Evolutionary conservation across 23 tunicate species (phyloP).

Genomic region (Ciona savignyi): DNA sequence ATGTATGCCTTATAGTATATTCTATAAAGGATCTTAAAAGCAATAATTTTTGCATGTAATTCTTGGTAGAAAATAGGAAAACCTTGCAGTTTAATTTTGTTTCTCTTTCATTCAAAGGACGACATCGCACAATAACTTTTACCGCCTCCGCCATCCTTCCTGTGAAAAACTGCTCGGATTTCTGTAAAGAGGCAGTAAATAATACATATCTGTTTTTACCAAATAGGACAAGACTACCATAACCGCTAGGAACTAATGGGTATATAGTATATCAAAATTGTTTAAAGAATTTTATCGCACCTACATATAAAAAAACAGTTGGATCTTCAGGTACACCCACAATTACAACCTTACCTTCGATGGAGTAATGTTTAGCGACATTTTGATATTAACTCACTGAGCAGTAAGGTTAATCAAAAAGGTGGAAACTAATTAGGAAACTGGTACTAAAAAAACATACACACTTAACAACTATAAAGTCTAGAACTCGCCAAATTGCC

Average conservation of each 20-base stretch:
- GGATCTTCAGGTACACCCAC: too few relatives aligned
- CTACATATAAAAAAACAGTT: not conserved
- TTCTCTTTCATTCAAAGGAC: conserved; percentile 92
- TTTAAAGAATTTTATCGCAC: too few relatives aligned
- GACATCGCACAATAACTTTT: conserved; percentile 96
- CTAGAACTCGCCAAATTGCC: not conserved
- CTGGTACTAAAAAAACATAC: not conserved
- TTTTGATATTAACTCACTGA: not conserved
- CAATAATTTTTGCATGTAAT: too few relatives aligned
- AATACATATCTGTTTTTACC: too few relatives aligned
- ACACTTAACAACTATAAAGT: too few relatives aligned
- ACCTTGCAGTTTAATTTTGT: conserved; percentile 76
- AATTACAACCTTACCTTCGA: too few relatives aligned
- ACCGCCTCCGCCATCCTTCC: conserved; percentile 96
- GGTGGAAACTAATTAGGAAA: not conserved
- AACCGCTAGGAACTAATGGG: too few relatives aligned
- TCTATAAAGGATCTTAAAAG: too few relatives aligned
- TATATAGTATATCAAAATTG: too few relatives aligned
- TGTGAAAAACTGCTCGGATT: conserved; percentile 41
- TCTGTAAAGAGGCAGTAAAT: conserved; percentile 22
- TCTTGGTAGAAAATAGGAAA: too few relatives aligned
- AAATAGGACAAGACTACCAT: too few relatives aligned
- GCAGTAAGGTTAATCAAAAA: not conserved
- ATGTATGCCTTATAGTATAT: too few relatives aligned
- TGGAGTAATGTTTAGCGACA: conserved; percentile 18